These are phyloP conservation scores for Brassicogethes aeneus DNA, from an alignment of 2,888 invertebrate genomes.

Conservation along the genomic window DNA sequence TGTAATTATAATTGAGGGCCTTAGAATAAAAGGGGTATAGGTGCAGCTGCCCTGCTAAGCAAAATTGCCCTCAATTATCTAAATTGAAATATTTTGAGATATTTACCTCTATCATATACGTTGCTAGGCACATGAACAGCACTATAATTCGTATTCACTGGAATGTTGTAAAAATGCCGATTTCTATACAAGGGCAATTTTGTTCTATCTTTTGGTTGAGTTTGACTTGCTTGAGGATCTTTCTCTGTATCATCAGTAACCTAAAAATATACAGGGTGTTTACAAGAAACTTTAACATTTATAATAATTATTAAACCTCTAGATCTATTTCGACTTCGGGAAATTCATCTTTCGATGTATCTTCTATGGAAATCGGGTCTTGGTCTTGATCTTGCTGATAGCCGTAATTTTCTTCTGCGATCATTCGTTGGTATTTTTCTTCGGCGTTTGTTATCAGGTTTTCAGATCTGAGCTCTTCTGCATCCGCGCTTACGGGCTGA, in stretches of 20 bases:
- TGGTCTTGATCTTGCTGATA: conserved; percentile 28
- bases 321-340: conserved; percentile 22
- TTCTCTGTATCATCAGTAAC: conserved; percentile 33
- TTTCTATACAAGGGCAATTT: conserved; percentile 54
- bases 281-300: not conserved
- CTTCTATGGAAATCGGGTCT: conserved; percentile 58
- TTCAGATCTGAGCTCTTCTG: too few species aligned
- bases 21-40: too few species aligned
- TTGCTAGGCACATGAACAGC: conserved; percentile 95
- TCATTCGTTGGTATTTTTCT: not conserved
- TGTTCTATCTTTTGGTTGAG: conserved; percentile 47
- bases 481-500: too few species aligned
- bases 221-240: conserved; percentile 37
- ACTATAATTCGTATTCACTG: conserved; percentile 69
- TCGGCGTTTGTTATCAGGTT: not conserved
- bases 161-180: conserved; percentile 68
- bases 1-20: too few species aligned
- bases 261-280: conserved; percentile 39
- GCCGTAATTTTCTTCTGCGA: conserved; percentile 19
- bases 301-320: conserved; percentile 13
- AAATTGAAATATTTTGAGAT: too few species aligned
- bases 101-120: conserved; percentile 80
- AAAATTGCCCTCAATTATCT: too few species aligned
- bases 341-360: conserved; percentile 17
- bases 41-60: too few species aligned